These are phyloP conservation scores for Poecile atricapillus DNA, from an alignment of 2,113 vertebrate genomes.

Conservation along the genomic window DNA sequence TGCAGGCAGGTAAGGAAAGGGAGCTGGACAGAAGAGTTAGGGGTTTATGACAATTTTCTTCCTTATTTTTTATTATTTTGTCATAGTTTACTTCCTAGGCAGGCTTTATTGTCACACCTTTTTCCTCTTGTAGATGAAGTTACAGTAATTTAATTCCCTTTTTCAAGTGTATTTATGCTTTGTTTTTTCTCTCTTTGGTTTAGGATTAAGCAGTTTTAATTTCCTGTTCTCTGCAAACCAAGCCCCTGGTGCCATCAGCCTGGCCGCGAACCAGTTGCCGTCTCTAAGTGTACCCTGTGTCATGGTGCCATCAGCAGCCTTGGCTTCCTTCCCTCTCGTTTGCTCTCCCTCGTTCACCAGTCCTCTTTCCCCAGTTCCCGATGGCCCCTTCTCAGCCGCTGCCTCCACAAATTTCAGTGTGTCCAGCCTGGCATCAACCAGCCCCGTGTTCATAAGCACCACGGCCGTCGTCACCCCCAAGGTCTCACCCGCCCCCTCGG, in stretches of 20 bases:
- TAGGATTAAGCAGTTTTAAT: slow-evolving; percentile 78
- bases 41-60: background rate
- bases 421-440: slow-evolving; percentile 67
- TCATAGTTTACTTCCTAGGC: background rate
- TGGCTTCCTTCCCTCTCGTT: slow-evolving; percentile 81
- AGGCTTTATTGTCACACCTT: background rate
- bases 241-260: slow-evolving; percentile 42
- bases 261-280: slow-evolving; percentile 67
- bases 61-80: background rate
- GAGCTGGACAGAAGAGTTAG: background rate
- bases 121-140: background rate
- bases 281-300: slow-evolving; percentile 83
- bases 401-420: slow-evolving; percentile 71
- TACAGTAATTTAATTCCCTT: background rate
- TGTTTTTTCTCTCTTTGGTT: slow-evolving; percentile 24
- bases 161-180: background rate
- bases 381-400: slow-evolving; percentile 48
- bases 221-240: slow-evolving; percentile 82
- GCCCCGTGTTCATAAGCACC: slow-evolving; percentile 75
- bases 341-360: slow-evolving; percentile 65
- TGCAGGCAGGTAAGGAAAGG: background rate
- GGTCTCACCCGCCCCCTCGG: background rate
- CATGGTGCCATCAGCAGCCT: slow-evolving; percentile 78
- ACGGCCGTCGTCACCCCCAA: slow-evolving; percentile 56
- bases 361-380: background rate